Evolutionary conservation across 2,113 vertebrate species (phyloP), one percentile per base, ranked within the genome.

Genomic region (Syngnathoides biaculeatus): DNA sequence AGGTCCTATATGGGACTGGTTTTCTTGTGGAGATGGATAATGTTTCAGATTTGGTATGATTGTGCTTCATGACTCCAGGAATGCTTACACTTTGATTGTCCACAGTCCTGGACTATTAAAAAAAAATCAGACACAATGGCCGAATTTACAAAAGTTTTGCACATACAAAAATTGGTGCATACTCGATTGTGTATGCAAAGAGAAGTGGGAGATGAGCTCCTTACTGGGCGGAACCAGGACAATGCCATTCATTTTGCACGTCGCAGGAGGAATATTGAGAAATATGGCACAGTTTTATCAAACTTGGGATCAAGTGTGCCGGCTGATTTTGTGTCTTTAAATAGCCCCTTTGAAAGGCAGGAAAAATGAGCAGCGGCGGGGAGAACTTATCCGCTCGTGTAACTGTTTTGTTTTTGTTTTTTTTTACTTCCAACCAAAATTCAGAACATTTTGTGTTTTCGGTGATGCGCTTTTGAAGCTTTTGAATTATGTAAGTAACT

Each of bases 1-100:
- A 73, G 69, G 64, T 43, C 55, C 40, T 68, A 60, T 42, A n/a
- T 53, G 53, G 70, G 61, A 67, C 72, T 79, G 61, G 84, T 78
- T 71, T 78, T 67, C 78, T 79, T 81, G 55, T 77, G 73, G 48
- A 81, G 69, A 69, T 67, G 72, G 69, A 71, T 48, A 73, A 63
- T 61, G 27, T 75, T 57, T 65, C 73, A 55, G 64, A 60, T 69
- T 68, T 66, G 71, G 62, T 75, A 11, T 62, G 62, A 52, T 71
- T 27, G 15, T 5, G 58, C 11, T 2, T 3, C 2, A 58, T 58
- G 24, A 55, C 56, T 19, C 26, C 56, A 35, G 35, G 5, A 35
- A 38, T 59, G 27, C 55, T 57, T 38, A 58, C 3, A 17, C 7
- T 58, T 4, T 12, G 11, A 38, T n/a, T 5, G 35, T 39, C 27